phyloP scores from a whole-genome alignment of 2,113 vertebrate genomes.

The Salvelinus namaycush region DNA sequence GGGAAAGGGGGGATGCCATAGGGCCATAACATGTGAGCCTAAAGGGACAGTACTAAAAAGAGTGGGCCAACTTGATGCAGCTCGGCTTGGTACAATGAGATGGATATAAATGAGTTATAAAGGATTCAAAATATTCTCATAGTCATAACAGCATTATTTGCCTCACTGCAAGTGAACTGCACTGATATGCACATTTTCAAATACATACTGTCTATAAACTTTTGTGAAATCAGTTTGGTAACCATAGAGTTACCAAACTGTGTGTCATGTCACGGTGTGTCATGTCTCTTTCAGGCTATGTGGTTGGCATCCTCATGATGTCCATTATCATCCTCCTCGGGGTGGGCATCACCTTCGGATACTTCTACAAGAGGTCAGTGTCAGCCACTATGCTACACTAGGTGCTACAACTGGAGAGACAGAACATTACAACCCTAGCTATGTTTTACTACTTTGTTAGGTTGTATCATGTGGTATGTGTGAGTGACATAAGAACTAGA shows the following conservation, averaged over 20 bases:
- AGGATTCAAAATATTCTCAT: neutral
- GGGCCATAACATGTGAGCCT: too few species aligned
- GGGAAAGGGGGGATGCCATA: neutral
- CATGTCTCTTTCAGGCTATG: slow-evolving; percentile 75
- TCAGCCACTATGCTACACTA: neutral
- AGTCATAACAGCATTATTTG: neutral
- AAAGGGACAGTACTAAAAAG: neutral
- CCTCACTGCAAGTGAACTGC: neutral
- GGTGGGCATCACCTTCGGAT: slow-evolving; percentile 86
- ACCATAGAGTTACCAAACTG: neutral
- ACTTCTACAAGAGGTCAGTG: slow-evolving; percentile 91
- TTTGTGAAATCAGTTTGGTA: neutral
- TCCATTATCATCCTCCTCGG: slow-evolving; percentile 87
- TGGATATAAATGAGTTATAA: neutral
- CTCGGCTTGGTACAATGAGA: neutral
- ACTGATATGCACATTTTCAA: neutral
- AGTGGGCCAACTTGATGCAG: too few species aligned
- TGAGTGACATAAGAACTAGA: neutral
- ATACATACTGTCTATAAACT: neutral
- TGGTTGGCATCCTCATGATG: slow-evolving; percentile 88
- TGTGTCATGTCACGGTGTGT: neutral
- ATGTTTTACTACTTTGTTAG: neutral
- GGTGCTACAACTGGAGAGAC: neutral
- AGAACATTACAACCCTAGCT: neutral
- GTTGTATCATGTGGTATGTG: neutral